phyloP scores from a whole-genome alignment of 1,140 invertebrate genomes.

The Philotrypesis tridentata region DNA sequence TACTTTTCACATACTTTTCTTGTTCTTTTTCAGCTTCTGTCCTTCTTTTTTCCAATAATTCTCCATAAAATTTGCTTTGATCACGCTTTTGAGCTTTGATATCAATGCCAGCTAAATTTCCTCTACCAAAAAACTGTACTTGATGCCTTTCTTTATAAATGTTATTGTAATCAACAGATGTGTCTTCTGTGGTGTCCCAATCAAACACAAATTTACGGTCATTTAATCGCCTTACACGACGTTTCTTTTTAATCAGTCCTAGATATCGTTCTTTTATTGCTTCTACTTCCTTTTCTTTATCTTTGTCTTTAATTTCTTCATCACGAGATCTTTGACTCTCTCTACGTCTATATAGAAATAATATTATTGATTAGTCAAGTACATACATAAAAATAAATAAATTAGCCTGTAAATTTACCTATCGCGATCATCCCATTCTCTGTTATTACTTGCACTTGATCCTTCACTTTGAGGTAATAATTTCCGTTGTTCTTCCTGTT shows the following conservation, averaged over 20 bases:
- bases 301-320: conserved; percentile 83
- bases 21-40: conserved; percentile 98
- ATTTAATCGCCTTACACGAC: conserved; percentile 92
- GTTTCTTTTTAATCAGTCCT: conserved; percentile 95
- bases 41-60: conserved; percentile 94
- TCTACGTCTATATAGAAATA: conserved; percentile 58
- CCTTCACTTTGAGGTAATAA: conserved; percentile 62
- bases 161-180: conserved; percentile 97
- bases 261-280: conserved; percentile 96
- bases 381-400: neutral
- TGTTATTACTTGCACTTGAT: conserved; percentile 58
- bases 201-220: conserved; percentile 99
- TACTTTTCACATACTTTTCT: conserved; percentile 81
- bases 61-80: conserved; percentile 98
- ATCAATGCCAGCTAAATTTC: conserved; percentile 98
- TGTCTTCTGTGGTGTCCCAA: conserved; percentile 99
- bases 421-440: conserved; percentile 68
- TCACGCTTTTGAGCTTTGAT: conserved; percentile 97
- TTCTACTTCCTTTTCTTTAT: conserved; percentile 93
- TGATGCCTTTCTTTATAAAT: conserved; percentile 97
- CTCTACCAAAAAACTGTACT: conserved; percentile 97
- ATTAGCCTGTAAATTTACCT: conserved; percentile 54
- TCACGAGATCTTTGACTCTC: conserved; percentile 69
- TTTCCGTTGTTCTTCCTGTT: conserved; percentile 83
- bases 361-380: neutral